phyloP scores from a whole-genome alignment of 2,888 invertebrate species.

The Macrophya annulata region DNA sequence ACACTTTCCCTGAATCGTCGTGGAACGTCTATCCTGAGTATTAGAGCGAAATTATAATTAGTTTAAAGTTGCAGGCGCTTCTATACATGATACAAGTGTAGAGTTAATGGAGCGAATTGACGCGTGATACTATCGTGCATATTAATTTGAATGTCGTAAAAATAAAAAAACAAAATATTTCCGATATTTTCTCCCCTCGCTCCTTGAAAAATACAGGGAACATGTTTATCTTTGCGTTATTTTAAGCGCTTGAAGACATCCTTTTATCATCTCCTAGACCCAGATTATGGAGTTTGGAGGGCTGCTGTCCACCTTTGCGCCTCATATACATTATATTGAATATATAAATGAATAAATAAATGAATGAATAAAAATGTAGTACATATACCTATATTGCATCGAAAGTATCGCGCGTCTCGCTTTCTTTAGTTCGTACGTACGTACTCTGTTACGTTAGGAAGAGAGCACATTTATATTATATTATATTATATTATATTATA shows the following conservation, averaged over 20 bases:
- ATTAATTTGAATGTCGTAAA: neutral
- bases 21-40: conserved; percentile 31
- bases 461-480: conserved; percentile 53
- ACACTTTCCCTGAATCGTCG: neutral
- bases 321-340: conserved; percentile 21
- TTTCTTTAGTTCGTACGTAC: conserved; percentile 34
- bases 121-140: conserved; percentile 40
- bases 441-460: conserved; percentile 40
- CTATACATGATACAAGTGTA: neutral
- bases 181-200: neutral
- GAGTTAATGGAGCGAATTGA: conserved; percentile 24
- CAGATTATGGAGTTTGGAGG: neutral
- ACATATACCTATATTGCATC: neutral
- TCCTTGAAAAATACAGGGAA: neutral
- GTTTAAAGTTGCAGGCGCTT: conserved; percentile 13
- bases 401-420: conserved; percentile 45
- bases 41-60: conserved; percentile 47
- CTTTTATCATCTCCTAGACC: conserved; percentile 7
- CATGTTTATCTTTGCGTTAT: neutral
- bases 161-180: too few relatives aligned
- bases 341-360: conserved; percentile 10
- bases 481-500: conserved; percentile 46
- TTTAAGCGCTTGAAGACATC: neutral
- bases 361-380: neutral
- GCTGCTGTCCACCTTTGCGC: conserved; percentile 49